Base-by-base conservation (phyloP, 37 sponge, comb jelly and placozoan species). In the Mnemiopsis leidyi region DNA sequence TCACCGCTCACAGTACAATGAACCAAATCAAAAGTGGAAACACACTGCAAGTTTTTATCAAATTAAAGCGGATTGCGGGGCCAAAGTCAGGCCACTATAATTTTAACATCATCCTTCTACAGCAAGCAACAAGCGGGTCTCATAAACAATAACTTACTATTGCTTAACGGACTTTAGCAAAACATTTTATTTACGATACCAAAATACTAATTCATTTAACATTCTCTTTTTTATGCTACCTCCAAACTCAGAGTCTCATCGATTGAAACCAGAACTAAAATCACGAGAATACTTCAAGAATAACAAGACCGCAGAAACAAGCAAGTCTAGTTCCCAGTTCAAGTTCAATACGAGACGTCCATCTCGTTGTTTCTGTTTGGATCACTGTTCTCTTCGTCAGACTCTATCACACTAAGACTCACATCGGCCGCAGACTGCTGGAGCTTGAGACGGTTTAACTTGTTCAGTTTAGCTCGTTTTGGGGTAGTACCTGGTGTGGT, bases 381-480 rank as follows among this genome's bases (percentile, higher is more conserved):
- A 23, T 79, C 82, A 32, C 37, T 36, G 37, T 79, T 79, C 21
- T 79, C 82, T 33, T 79, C 82, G 29, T 79, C 82, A 32, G 82
- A 79, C 33, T 30, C 82, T 36, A 79, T 79, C 29, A 33, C 38
- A 79, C 23, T 79, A 3, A 79, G 21, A 20, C 38, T 79, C 16
- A 79, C 13, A 79, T 79, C 82, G 21, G 82, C 35, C n/a, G n/a
- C n/a, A 3, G 82, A 79, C 1, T 30, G 82, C 21, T 79, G 82
- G 7, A 79, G 35, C 82, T 79, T 79, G 21, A 79, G 82, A 2
- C 82, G 2, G 37, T 79, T 79, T 23, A 79, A 79, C 82, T 35
- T 32, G 37, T 73, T 73, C 28, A 73, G 24, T 28, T 24, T 16
- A 24, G 82, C 82, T 32, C 82, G 82, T 33, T 79, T 79, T 30